Percentiles rank a stretch among this genome's conserved stretches.
These are phyloP conservation scores for Ondatra zibethicus DNA, from an alignment of 2,113 vertebrate genomes.

Conservation along the genomic window DNA sequence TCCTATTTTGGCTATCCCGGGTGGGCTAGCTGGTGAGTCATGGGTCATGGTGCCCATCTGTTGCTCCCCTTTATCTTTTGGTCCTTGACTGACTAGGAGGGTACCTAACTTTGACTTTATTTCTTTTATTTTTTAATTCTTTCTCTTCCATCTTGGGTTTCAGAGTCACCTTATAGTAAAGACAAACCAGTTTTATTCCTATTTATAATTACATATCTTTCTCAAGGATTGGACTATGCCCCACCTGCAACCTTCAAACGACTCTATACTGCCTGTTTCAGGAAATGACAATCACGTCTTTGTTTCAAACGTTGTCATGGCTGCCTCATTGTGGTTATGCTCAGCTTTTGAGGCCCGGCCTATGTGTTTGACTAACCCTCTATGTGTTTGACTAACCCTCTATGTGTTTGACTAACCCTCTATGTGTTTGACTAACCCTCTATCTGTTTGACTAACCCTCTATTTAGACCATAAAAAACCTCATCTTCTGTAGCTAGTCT, in stretches of 20 bases:
- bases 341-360: not conserved
- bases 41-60: no score
- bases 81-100: no score
- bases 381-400: not conserved
- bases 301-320: not conserved
- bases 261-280: not conserved
- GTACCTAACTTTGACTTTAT: no score
- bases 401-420: not conserved
- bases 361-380: not conserved
- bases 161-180: not conserved
- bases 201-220: not conserved
- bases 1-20: no score
- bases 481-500: not conserved
- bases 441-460: no score
- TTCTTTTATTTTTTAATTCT: no score
- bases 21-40: no score
- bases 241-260: not conserved
- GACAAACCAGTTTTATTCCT: not conserved
- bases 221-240: not conserved
- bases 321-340: not conserved
- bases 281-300: not conserved
- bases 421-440: not conserved
- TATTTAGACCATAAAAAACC: not conserved
- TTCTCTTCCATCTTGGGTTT: not conserved
- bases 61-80: no score